phyloP scores from a whole-genome alignment of 2,113 vertebrate species.

The Bubo scandiacus region DNA sequence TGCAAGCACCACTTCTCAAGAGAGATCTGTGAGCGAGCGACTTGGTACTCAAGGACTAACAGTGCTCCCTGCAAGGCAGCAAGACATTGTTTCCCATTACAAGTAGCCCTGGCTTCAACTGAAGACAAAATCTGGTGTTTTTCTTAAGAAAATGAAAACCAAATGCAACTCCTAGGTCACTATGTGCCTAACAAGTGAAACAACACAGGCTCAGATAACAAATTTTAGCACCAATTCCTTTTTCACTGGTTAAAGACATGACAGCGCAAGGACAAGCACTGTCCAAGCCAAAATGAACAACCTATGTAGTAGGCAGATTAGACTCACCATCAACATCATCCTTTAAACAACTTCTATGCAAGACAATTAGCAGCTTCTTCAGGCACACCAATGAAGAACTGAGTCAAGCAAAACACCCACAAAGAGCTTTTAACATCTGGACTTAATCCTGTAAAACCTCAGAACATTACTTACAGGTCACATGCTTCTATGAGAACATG shows the following conservation, averaged over 20 bases:
- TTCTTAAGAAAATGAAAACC: background rate
- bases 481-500: accelerated
- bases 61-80: background rate
- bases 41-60: background rate
- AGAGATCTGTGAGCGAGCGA: accelerated
- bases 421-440: background rate
- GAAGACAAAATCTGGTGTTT: background rate
- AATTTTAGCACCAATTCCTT: background rate
- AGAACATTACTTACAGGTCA: background rate
- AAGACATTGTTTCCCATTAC: background rate
- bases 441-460: background rate
- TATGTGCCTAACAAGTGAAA: background rate
- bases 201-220: accelerated
- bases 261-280: background rate
- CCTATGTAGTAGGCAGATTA: background rate
- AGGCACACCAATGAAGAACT: background rate
- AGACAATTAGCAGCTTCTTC: background rate
- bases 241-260: background rate
- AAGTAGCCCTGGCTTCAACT: background rate
- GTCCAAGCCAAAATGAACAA: background rate
- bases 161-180: accelerated
- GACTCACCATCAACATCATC: background rate
- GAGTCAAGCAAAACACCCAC: background rate
- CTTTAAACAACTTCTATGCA: background rate
- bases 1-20: background rate